Base-by-base conservation (phyloP, 2,797 vertebrate genomes). In the Microhierax caerulescens region DNA sequence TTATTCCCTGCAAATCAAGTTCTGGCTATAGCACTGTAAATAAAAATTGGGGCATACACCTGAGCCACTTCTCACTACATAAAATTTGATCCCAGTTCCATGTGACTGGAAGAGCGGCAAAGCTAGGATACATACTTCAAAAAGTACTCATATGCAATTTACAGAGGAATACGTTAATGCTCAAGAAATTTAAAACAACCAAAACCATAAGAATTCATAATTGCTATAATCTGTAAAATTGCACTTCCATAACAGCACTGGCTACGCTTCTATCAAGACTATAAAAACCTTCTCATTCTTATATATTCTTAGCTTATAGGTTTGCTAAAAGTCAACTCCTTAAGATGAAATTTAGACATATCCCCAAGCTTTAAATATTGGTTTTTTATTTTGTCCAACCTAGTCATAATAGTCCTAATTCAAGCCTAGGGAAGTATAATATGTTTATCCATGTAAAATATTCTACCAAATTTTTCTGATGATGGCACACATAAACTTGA, bases 1-100 rank as follows among this genome's bases (percentile, higher is more conserved):
- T 94, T 88, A 34, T 63, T 86, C 68, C 57, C 43, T 78, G 50
- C 41, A 94, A 85, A 94, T 95, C 90, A 85, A 93, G 41, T 93
- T 97, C 88, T 97, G 86, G 65, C 22, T 92, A 43, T 61, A 73
- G 23, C 18, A 90, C 53, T 45, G 24, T 50, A 80, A 95, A 94
- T 72, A 96, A 96, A 96, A 90, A 39, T 51, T 30, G 16, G 39
- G 83, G 37, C 81, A 83, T 91, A 80, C 67, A 88, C 90, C n/a
- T 41, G 68, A 70, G 84, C 15, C 25, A 50, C 82, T 97, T 57
- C 39, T 90, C 21, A 57, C 73, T 27, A 34, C 53, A 61, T 64
- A 45, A 94, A 80, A 95, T 61, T 67, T 90, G 56, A 93, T 85
- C 43, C 69, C 60, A 84, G 27, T 95, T 96, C 90, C 56, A 76